Conservation (phyloP, 2,797 vertebrate genomes). For the Notolepis coatsorum region DNA sequence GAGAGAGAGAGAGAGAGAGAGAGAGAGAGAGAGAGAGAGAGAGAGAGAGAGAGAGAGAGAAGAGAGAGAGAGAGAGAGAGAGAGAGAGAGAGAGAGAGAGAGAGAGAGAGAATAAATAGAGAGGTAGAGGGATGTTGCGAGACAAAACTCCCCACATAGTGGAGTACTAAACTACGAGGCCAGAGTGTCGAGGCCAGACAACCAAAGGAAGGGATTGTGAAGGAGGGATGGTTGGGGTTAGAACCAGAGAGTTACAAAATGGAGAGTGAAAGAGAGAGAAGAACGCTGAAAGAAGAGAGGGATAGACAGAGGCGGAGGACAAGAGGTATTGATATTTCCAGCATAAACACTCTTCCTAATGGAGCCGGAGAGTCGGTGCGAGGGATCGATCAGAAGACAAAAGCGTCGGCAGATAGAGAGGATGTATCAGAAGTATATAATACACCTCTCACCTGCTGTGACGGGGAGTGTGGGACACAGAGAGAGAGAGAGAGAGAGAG, state of each 20-base stretch:
- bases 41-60: neutral
- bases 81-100: neutral
- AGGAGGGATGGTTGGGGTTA: too few relatives aligned
- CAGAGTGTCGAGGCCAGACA: too few relatives aligned
- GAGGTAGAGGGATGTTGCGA: slow-evolving; percentile 2
- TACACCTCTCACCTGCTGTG: slow-evolving; percentile 67
- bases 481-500: neutral
- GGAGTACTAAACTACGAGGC: too few relatives aligned
- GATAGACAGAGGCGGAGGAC: slow-evolving; percentile 23
- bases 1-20: neutral
- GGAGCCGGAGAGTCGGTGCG: slow-evolving; percentile 48
- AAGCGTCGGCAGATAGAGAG: slow-evolving; percentile 42
- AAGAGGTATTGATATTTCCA: slow-evolving; percentile 66
- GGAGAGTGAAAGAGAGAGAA: neutral
- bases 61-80: too few relatives aligned
- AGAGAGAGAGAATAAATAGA: neutral
- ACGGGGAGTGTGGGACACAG: slow-evolving; percentile 9
- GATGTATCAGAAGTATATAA: slow-evolving; percentile 68
- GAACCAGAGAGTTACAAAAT: too few relatives aligned
- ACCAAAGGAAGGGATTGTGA: too few relatives aligned
- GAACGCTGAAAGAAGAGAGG: neutral
- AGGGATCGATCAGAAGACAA: slow-evolving; percentile 62
- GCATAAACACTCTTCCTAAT: slow-evolving; percentile 72
- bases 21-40: too few relatives aligned
- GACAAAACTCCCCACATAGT: too few relatives aligned